Conservation (phyloP, 2,888 invertebrate genomes). For the Watsonalla binaria region DNA sequence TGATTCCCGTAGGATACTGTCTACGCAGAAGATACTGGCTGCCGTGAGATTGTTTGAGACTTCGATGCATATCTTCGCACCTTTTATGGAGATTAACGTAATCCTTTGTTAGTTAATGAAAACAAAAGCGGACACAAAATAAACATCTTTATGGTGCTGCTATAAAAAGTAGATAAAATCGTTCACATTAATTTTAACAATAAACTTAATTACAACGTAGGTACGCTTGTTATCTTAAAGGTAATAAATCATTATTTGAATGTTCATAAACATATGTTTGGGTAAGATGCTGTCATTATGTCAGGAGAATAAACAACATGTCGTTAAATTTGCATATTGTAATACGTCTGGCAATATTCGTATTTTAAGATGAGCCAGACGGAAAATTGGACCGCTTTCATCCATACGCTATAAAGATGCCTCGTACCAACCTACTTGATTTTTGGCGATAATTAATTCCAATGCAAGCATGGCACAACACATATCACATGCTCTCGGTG, state of each 20-base stretch:
- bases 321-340: slow-evolving; percentile 61
- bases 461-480: slow-evolving; percentile 23
- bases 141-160: slow-evolving; percentile 11
- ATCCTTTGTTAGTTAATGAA: slow-evolving; percentile 29
- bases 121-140: slow-evolving; percentile 20
- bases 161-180: slow-evolving; percentile 13
- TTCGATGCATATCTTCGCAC: slow-evolving; percentile 48
- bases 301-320: slow-evolving; percentile 50
- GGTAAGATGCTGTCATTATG: slow-evolving; percentile 36
- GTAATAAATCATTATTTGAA: slow-evolving; percentile 16
- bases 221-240: background rate
- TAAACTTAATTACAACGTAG: background rate
- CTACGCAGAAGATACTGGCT: slow-evolving; percentile 32
- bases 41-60: slow-evolving; percentile 48
- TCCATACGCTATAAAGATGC: slow-evolving; percentile 39
- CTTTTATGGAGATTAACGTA: slow-evolving; percentile 41
- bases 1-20: slow-evolving; percentile 49
- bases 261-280: slow-evolving; percentile 29
- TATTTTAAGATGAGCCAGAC: slow-evolving; percentile 34
- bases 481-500: too few relatives aligned
- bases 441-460: slow-evolving; percentile 28
- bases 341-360: slow-evolving; percentile 52
- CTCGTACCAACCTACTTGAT: slow-evolving; percentile 22
- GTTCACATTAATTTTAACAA: slow-evolving; percentile 15
- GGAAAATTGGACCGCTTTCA: slow-evolving; percentile 47